phyloP scores from a whole-genome alignment of 2,113 vertebrate species.

The Nothoprocta pentlandii region DNA sequence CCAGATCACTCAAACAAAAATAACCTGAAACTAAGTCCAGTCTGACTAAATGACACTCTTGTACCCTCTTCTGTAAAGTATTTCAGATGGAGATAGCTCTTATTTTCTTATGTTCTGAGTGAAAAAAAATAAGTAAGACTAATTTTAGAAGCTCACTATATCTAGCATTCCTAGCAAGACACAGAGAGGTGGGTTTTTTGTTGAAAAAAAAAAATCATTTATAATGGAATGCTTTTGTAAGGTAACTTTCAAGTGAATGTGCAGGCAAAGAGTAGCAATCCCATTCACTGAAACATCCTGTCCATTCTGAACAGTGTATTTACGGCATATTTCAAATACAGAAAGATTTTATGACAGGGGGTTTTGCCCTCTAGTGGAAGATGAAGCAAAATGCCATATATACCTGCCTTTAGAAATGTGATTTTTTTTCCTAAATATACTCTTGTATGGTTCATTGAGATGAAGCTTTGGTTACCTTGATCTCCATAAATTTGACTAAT shows the following conservation, averaged over 20 bases:
- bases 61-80: background rate
- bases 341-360: background rate
- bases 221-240: background rate
- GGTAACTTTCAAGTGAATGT: background rate
- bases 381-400: background rate
- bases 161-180: background rate
- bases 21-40: background rate
- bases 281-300: background rate
- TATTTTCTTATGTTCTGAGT: background rate
- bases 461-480: background rate
- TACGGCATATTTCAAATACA: background rate
- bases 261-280: background rate
- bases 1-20: background rate
- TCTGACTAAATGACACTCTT: background rate
- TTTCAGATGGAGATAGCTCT: background rate
- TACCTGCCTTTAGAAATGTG: background rate
- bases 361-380: constrained; percentile 66
- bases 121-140: background rate
- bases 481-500: background rate
- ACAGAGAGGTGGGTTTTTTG: background rate
- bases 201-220: constrained; percentile 7
- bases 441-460: background rate
- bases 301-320: background rate
- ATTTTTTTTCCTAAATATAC: background rate
- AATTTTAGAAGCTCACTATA: background rate